Conservation (phyloP, 2,888 invertebrate species). For the Synergus umbraculus region DNA sequence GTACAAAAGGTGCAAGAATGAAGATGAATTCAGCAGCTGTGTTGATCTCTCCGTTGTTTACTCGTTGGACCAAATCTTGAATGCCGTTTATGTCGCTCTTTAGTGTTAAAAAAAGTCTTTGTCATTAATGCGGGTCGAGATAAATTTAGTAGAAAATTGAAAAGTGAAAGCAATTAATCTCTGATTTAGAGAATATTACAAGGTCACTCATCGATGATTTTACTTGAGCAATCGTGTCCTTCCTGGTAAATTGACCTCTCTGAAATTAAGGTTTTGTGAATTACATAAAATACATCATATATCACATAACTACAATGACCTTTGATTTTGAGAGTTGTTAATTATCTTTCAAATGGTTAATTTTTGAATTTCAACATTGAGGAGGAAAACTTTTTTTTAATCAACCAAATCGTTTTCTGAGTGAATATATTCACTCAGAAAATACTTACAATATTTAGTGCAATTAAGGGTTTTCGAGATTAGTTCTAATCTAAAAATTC, state of each 20-base stretch:
- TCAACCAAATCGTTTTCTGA: too few relatives aligned
- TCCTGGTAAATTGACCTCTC: background rate
- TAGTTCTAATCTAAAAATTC: too few relatives aligned
- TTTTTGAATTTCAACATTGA: too few relatives aligned
- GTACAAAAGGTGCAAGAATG: slow-evolving; percentile 49
- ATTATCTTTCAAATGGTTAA: too few relatives aligned
- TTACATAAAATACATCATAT: background rate
- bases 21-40: slow-evolving; percentile 58
- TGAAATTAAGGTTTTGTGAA: background rate
- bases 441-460: too few relatives aligned
- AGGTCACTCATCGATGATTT: background rate
- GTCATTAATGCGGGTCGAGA: background rate
- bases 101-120: background rate
- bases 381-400: too few relatives aligned
- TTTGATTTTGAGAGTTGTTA: background rate
- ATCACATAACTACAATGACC: background rate
- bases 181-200: background rate
- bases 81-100: background rate
- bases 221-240: background rate
- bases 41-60: slow-evolving; percentile 53
- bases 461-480: too few relatives aligned
- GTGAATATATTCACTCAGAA: too few relatives aligned
- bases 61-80: slow-evolving; percentile 29
- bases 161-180: background rate
- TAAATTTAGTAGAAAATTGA: background rate